Conservation (phyloP, 2,888 invertebrate genomes). For the Perdita meconis region DNA sequence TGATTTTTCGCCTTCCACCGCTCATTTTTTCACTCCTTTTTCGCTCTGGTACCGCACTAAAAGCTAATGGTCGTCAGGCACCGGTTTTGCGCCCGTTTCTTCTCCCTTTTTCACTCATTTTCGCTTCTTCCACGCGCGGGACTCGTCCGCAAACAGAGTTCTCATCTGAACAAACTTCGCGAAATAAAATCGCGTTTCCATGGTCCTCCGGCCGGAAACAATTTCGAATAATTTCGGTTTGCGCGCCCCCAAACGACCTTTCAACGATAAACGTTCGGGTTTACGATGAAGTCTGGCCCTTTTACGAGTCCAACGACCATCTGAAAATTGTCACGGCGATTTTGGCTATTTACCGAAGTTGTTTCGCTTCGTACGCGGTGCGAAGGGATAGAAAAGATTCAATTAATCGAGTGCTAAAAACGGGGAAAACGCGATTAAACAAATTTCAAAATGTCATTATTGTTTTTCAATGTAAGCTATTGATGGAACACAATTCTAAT, state of each 20-base stretch:
- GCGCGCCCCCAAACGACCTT: slow-evolving; percentile 11
- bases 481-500: no score
- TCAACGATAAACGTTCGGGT: neutral
- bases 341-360: neutral
- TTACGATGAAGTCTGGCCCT: neutral
- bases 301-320: neutral
- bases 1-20: slow-evolving; percentile 71
- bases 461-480: no score
- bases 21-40: slow-evolving; percentile 40
- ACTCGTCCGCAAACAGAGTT: slow-evolving; percentile 51
- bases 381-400: neutral
- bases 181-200: slow-evolving; percentile 49
- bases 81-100: slow-evolving; percentile 54
- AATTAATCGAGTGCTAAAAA: no score
- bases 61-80: slow-evolving; percentile 69
- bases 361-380: neutral
- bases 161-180: slow-evolving; percentile 57
- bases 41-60: slow-evolving; percentile 58
- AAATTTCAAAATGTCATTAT: no score
- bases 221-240: slow-evolving; percentile 27
- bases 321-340: neutral
- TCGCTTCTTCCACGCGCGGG: slow-evolving; percentile 37
- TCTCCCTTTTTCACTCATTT: slow-evolving; percentile 53
- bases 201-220: slow-evolving; percentile 20
- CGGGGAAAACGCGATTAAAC: no score